Conservation (phyloP, 2,113 vertebrate genomes). For the Corythornis madagascariensis region DNA sequence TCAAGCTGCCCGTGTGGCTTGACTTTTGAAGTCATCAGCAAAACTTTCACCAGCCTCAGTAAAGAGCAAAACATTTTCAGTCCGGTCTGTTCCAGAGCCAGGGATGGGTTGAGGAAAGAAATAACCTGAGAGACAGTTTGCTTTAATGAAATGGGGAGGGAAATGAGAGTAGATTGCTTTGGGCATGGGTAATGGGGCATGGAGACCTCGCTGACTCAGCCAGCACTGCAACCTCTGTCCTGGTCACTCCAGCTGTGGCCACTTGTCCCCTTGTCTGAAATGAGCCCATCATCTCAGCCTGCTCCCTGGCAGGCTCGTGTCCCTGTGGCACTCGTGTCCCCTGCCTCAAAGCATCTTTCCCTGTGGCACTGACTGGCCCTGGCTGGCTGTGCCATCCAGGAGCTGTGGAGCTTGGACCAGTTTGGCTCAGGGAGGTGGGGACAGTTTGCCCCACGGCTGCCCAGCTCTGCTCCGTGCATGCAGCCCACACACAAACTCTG, state of each 20-base stretch:
- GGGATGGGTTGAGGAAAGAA: background rate
- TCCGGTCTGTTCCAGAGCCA: background rate
- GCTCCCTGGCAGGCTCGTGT: background rate
- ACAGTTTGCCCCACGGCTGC: background rate
- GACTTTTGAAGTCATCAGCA: background rate
- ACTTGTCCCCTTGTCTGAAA: constrained; percentile 22
- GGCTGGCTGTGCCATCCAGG: background rate
- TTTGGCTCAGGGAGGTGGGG: background rate
- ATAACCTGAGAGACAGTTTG: background rate
- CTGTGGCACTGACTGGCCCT: background rate
- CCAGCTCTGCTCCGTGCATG: background rate
- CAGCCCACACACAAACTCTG: background rate
- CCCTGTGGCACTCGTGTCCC: background rate
- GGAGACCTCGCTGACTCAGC: constrained; percentile 60
- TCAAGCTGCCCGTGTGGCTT: background rate
- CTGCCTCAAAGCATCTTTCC: constrained; percentile 16
- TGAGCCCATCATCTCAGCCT: constrained; percentile 5
- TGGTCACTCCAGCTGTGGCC: constrained; percentile 23
- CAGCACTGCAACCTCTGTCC: background rate
- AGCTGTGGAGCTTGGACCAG: background rate
- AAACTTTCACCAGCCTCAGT: constrained; percentile 28
- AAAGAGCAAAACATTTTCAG: background rate
- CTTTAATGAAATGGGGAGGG: background rate
- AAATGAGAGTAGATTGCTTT: constrained; percentile 36
- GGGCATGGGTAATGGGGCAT: constrained; percentile 55